These are phyloP conservation scores for Prunella himalayana DNA, from an alignment of 2,113 vertebrate genomes.

Conservation along the genomic window DNA sequence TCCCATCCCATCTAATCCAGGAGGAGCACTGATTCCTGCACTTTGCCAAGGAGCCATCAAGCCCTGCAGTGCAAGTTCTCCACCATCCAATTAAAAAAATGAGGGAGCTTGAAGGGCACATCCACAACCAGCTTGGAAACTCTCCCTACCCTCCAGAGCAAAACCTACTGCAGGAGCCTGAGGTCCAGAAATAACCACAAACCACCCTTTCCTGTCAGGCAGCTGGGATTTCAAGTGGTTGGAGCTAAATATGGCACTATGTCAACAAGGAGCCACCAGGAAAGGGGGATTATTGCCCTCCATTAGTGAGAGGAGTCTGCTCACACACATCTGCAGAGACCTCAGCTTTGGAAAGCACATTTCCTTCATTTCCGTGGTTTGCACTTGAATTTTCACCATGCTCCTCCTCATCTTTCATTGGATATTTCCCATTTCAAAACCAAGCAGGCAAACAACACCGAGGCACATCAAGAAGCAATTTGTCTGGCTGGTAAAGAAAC, in stretches of 20 bases:
- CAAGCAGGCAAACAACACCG: neutral
- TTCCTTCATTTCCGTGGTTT: neutral
- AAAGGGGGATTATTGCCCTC: neutral
- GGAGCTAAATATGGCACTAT: neutral
- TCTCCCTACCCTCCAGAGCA: neutral
- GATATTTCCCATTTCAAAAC: neutral
- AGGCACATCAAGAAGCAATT: neutral
- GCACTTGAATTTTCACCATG: neutral
- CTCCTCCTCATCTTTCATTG: neutral
- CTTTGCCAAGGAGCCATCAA: neutral
- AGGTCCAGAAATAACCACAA: neutral
- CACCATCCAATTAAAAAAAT: neutral
- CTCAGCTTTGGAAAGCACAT: neutral
- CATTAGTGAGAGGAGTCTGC: neutral
- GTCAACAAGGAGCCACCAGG: neutral
- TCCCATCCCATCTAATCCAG: neutral
- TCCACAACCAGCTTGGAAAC: neutral
- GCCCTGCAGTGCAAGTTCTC: neutral
- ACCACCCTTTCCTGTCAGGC: neutral
- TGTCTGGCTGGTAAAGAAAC: neutral
- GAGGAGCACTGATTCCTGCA: neutral
- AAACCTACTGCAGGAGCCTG: neutral
- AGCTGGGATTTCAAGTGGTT: neutral
- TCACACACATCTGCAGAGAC: neutral
- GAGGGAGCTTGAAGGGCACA: neutral